Conservation (phyloP, 2,113 vertebrate genomes). For the Oreocharis arfaki region DNA sequence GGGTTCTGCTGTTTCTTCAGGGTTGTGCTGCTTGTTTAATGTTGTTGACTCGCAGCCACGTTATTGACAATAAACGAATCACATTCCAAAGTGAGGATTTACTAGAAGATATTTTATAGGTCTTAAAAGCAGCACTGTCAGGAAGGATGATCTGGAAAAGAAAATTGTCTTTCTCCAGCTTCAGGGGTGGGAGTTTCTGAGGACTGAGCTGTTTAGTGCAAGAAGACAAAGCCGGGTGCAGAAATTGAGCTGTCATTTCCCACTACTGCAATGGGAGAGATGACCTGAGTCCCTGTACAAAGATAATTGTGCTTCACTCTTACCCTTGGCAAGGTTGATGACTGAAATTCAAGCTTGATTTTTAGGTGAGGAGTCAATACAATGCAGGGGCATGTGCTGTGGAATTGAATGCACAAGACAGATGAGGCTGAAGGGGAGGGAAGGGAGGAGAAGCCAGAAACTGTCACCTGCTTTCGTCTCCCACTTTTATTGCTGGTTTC, state of each 20-base stretch:
- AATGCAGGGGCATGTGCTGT: not conserved
- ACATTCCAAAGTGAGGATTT: not conserved
- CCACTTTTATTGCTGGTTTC: not conserved
- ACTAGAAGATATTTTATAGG: not conserved
- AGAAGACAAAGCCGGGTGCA: not conserved
- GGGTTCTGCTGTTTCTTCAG: not conserved
- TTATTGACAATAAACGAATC: not conserved
- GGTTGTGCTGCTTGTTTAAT: not conserved
- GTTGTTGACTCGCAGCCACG: not conserved
- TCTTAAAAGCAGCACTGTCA: not conserved
- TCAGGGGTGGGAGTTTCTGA: not conserved
- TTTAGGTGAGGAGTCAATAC: not conserved
- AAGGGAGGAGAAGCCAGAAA: not conserved
- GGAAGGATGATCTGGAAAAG: not conserved
- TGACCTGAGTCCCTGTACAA: not conserved
- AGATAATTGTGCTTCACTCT: not conserved
- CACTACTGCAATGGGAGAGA: not conserved
- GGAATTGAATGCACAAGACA: not conserved
- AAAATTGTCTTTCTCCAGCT: not conserved
- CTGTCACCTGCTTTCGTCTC: accelerated
- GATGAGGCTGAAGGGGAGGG: not conserved
- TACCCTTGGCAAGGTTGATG: not conserved
- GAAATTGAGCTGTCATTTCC: not conserved
- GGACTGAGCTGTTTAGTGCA: not conserved
- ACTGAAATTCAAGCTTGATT: not conserved